Evolutionary conservation across 2,797 vertebrate genomes (phyloP).

Genomic region (Carduelis carduelis): DNA sequence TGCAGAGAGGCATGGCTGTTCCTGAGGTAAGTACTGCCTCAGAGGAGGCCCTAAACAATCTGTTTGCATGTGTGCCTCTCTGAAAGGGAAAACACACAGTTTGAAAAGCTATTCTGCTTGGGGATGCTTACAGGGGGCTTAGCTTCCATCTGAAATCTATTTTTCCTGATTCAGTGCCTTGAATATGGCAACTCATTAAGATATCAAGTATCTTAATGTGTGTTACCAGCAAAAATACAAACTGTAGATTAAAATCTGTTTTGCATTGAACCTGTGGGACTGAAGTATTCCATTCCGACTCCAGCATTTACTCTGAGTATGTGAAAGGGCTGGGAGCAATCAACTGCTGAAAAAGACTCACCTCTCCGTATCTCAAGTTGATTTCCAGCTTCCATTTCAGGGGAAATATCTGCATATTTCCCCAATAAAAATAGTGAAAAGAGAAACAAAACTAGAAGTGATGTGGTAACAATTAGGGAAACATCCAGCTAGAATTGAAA

Average conservation of each 20-base stretch:
- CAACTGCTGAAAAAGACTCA: neutral
- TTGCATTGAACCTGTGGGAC: neutral
- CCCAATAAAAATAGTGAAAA: neutral
- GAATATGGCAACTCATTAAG: conserved; percentile 32
- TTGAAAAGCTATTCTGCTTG: neutral
- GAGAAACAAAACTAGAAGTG: neutral
- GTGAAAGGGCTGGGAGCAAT: neutral
- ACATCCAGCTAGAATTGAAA: neutral
- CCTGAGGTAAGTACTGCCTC: neutral
- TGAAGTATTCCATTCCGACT: neutral
- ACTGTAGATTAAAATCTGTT: conserved; percentile 31
- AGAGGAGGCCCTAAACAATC: neutral
- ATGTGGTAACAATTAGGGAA: neutral
- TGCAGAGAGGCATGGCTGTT: neutral
- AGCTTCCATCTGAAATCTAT: conserved; percentile 39
- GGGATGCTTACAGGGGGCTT: neutral
- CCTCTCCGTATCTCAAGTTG: neutral
- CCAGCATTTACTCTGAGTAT: neutral
- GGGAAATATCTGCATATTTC: neutral
- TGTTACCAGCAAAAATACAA: conserved; percentile 41
- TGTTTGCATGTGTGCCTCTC: neutral
- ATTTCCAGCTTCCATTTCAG: conserved; percentile 27
- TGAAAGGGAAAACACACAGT: neutral
- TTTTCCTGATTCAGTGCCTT: conserved; percentile 10
- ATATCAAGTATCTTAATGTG: conserved; percentile 29